phyloP scores from a whole-genome alignment of 2,888 invertebrate genomes.

The Prenolepis imparis region DNA sequence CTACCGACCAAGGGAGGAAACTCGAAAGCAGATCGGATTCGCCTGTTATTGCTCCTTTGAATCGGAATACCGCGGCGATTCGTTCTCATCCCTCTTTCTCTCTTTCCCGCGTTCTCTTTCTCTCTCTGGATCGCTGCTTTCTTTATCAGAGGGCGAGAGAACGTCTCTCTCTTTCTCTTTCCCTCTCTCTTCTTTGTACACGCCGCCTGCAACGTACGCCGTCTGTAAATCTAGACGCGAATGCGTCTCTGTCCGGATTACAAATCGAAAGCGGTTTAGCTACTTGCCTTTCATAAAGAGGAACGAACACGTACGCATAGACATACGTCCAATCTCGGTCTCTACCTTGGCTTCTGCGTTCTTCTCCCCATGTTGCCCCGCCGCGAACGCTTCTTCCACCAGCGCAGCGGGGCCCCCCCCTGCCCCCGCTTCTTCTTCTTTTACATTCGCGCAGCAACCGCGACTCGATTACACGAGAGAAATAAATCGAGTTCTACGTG shows the following conservation, averaged over 20 bases:
- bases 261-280: conserved; percentile 82
- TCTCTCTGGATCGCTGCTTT: conserved; percentile 19
- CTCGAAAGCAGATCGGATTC: conserved; percentile 74
- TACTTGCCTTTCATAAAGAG: conserved; percentile 79
- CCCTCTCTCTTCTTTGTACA: not conserved
- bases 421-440: conserved; percentile 39
- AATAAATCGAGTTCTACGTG: conserved; percentile 82
- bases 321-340: conserved; percentile 65
- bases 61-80: conserved; percentile 72
- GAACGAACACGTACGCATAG: conserved; percentile 71
- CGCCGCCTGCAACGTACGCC: conserved; percentile 49
- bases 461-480: conserved; percentile 79
- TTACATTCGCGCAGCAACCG: conserved; percentile 68
- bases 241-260: conserved; percentile 81
- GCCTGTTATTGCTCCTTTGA: conserved; percentile 77
- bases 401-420: not conserved
- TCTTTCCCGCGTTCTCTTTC: not conserved
- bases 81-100: conserved; percentile 46
- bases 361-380: conserved; percentile 29
- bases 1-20: conserved; percentile 57
- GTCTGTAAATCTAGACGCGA: conserved; percentile 76
- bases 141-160: conserved; percentile 17
- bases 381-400: conserved; percentile 31
- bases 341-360: conserved; percentile 56
- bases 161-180: conserved; percentile 2